Evolutionary conservation across 2,888 invertebrate species (phyloP).

Genomic region (Apomyelois bistriatella): DNA sequence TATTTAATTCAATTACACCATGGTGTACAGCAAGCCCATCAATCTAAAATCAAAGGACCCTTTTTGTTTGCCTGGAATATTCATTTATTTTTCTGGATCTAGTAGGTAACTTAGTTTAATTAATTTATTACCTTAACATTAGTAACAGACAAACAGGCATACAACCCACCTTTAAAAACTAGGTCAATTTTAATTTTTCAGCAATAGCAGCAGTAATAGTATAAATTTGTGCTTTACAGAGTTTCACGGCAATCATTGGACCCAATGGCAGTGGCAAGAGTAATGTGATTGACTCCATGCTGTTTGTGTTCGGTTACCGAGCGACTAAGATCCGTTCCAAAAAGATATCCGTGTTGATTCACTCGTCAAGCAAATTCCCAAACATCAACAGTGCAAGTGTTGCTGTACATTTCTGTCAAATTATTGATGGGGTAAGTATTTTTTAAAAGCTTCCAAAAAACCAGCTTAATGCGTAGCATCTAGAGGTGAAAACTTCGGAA

Average conservation of each 20-base stretch:
- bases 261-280: slow-evolving; percentile 99
- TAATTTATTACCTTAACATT: too few species aligned
- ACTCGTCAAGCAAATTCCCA: slow-evolving; percentile 90
- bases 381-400: slow-evolving; percentile 91
- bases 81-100: too few species aligned
- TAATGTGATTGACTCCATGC: slow-evolving; percentile 99
- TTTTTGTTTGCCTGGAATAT: too few species aligned
- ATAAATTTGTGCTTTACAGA: slow-evolving; percentile 81
- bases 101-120: too few species aligned
- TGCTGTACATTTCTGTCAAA: slow-evolving; percentile 91
- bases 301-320: slow-evolving; percentile 99
- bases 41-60: too few species aligned
- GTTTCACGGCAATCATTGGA: slow-evolving; percentile 97
- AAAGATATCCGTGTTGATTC: slow-evolving; percentile 95
- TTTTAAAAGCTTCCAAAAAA: not conserved
- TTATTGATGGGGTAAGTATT: slow-evolving; percentile 85
- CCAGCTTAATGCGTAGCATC: not conserved
- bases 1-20: too few species aligned
- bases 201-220: too few species aligned
- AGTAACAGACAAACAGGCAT: too few species aligned
- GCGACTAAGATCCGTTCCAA: slow-evolving; percentile 97
- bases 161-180: too few species aligned
- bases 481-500: too few species aligned
- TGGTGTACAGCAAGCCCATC: too few species aligned
- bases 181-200: too few species aligned